phyloP scores from a whole-genome alignment of 2,888 invertebrate genomes.

The Thera britannica region DNA sequence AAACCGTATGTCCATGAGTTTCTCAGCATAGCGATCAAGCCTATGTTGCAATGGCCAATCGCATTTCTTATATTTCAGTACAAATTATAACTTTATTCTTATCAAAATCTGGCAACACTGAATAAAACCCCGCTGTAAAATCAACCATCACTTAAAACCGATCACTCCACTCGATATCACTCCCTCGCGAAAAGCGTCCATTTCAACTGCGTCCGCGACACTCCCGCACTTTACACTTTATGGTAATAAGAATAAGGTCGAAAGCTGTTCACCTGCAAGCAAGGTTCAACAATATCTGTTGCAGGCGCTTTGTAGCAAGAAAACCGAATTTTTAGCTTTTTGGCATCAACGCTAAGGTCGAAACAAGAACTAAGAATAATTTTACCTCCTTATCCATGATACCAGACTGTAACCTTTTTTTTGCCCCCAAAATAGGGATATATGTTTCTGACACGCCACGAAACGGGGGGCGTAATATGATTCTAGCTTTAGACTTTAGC shows the following conservation, averaged over 20 bases:
- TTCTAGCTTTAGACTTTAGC: too few relatives aligned
- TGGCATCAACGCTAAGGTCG: not conserved
- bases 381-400: not conserved
- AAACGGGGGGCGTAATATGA: too few relatives aligned
- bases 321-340: not conserved
- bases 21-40: too few relatives aligned
- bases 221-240: constrained; percentile 37
- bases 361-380: not conserved
- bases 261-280: constrained; percentile 10
- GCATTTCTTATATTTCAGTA: too few relatives aligned
- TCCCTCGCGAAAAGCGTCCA: constrained; percentile 37
- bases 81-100: too few relatives aligned
- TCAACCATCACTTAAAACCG: constrained; percentile 34
- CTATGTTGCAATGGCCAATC: too few relatives aligned
- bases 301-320: not conserved
- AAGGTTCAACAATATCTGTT: not conserved
- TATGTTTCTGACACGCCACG: too few relatives aligned
- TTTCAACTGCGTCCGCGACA: constrained; percentile 39
- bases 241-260: constrained; percentile 9
- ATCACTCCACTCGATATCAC: constrained; percentile 33
- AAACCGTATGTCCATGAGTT: too few relatives aligned
- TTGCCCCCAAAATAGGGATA: too few relatives aligned
- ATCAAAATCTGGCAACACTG: constrained; percentile 1
- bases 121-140: constrained; percentile 14
- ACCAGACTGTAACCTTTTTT: too few relatives aligned